Base-by-base conservation (phyloP, 2,888 invertebrate species). In the Aleiodes leptofemur region DNA sequence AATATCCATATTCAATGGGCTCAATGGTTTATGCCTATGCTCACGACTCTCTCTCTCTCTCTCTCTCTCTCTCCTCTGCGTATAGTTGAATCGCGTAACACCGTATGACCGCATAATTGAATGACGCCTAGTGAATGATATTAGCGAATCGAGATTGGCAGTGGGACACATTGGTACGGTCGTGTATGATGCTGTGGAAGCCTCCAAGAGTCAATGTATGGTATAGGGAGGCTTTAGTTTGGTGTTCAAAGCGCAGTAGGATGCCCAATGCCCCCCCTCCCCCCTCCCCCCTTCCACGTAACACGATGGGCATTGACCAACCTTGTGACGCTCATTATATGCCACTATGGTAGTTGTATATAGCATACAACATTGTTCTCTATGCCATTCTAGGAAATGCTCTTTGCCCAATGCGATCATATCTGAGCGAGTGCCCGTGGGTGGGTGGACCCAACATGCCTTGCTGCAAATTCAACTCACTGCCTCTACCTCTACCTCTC, bases 81-180 rank as follows among this genome's bases (percentile, higher is more conserved):
- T 64, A 48, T 43, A 14, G 64, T 8, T 64, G 64, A 64, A 64
- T 77, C 76, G 68, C 69, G 76, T 71, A 72, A 72, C 69, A 72
- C 57, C 69, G 74, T 57, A 59, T 71, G 57, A 50, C 56, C 69
- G 77, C 79, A 82, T 86, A 86, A 87, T 86, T 87, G 85, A 86
- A 86, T 86, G 86, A 86, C 84, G 83, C 81, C 77, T 66, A 82
- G 80, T 80, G 82, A 85, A 85, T 83, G 85, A 86, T 86, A 86
- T 87, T 88, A 88, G 85, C 84, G 84, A 79, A 82, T 82, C 80
- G 83, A 85, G 84, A 88, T 87, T 86, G 83, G 82, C 83, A 83
- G 79, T 76, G 77, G 82, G 79, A 82, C 82, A 83, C 82, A 84
- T 84, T 82, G 83, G 78, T 77, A 80, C 79, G 79, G 81, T 81